phyloP scores from a whole-genome alignment of 2,797 vertebrate species.

The Eulemur albifrons region DNA sequence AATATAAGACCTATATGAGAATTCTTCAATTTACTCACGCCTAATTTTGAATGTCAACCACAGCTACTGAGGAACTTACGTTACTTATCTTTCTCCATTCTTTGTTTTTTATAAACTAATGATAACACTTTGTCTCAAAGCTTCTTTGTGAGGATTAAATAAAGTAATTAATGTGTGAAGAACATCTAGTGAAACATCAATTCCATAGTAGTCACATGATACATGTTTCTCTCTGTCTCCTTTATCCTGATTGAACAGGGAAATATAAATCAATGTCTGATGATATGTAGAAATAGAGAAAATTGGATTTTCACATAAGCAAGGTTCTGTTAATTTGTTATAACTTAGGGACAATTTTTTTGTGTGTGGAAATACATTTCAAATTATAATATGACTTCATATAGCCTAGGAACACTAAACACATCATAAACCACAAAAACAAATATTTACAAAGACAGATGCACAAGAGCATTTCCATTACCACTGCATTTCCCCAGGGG shows the following conservation, averaged over 20 bases:
- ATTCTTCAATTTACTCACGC: neutral
- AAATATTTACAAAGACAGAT: slow-evolving; percentile 75
- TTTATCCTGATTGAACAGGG: neutral
- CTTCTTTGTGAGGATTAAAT: neutral
- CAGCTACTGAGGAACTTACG: neutral
- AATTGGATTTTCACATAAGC: slow-evolving; percentile 63
- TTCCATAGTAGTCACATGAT: neutral
- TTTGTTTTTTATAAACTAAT: neutral
- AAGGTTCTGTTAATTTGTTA: slow-evolving; percentile 69
- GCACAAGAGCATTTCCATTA: slow-evolving; percentile 51
- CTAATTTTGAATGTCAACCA: neutral
- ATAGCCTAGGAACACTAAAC: slow-evolving; percentile 67
- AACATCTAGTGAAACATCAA: neutral
- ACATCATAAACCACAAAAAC: slow-evolving; percentile 58
- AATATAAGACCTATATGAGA: neutral
- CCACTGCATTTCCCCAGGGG: slow-evolving; percentile 44
- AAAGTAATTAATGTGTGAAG: neutral
- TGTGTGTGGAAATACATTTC: slow-evolving; percentile 60
- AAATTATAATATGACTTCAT: slow-evolving; percentile 71
- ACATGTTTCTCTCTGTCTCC: neutral
- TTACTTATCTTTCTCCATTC: neutral
- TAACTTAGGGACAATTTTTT: slow-evolving; percentile 60
- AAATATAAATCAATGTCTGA: slow-evolving; percentile 50
- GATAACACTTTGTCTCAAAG: neutral
- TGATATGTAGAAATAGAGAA: slow-evolving; percentile 7